phyloP scores from a whole-genome alignment of 2,113 vertebrate genomes.

The Podarcis muralis region DNA sequence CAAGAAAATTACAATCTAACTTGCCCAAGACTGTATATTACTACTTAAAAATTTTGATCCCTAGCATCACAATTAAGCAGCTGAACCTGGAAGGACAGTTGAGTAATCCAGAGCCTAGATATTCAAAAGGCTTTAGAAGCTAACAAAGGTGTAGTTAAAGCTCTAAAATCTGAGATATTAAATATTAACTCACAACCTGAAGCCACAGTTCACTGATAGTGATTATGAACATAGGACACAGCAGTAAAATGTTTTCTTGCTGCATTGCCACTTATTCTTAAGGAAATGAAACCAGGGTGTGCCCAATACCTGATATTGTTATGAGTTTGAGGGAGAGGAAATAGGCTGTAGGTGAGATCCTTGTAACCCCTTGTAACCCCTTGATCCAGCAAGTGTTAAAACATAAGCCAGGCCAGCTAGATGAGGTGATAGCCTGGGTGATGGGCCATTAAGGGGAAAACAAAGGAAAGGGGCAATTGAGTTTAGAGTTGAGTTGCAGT shows the following conservation, averaged over 20 bases:
- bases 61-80: neutral
- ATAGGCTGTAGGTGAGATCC: too few relatives aligned
- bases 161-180: neutral
- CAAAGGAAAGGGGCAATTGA: too few relatives aligned
- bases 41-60: neutral
- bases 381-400: too few relatives aligned
- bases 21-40: neutral
- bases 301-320: neutral
- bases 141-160: neutral
- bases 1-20: neutral
- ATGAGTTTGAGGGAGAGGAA: too few relatives aligned
- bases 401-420: too few relatives aligned
- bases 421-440: too few relatives aligned
- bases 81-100: neutral
- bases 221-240: neutral
- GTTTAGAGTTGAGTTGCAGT: too few relatives aligned
- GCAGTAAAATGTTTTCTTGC: neutral
- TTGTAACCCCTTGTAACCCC: too few relatives aligned
- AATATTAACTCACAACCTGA: slow-evolving; percentile 12
- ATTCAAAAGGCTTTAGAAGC: neutral
- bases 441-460: too few relatives aligned
- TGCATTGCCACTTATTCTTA: accelerated
- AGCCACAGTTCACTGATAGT: neutral
- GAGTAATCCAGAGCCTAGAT: neutral
- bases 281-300: neutral